These are phyloP conservation scores for Cosmopolites sordidus DNA, from an alignment of 2,888 invertebrate genomes.

Conservation along the genomic window DNA sequence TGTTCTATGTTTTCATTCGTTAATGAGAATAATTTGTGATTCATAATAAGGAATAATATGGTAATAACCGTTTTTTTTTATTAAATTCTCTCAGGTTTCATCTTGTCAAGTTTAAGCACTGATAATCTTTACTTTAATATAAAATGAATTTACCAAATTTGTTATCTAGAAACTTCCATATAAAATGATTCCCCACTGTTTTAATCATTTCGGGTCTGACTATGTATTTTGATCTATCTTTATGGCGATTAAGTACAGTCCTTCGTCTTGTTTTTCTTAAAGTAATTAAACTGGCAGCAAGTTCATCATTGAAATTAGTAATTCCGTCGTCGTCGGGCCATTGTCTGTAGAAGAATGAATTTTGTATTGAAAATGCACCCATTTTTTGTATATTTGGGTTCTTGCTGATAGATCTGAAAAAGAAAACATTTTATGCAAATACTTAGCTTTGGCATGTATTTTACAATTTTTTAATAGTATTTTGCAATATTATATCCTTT, in stretches of 20 bases:
- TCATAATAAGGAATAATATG: too few relatives aligned
- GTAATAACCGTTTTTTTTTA: too few relatives aligned
- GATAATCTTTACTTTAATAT: too few relatives aligned
- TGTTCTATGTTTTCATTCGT: too few relatives aligned
- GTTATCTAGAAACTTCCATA: conserved; percentile 78
- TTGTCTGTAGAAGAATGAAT: conserved; percentile 78
- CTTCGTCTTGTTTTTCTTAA: conserved; percentile 76
- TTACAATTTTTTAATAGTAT: too few relatives aligned
- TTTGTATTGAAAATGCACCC: conserved; percentile 85
- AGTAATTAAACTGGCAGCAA: conserved; percentile 63
- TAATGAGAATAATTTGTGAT: too few relatives aligned
- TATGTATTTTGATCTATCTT: conserved; percentile 87
- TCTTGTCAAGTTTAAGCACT: too few relatives aligned
- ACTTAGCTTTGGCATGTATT: too few relatives aligned
- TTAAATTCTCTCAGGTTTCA: too few relatives aligned
- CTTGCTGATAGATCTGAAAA: too few relatives aligned
- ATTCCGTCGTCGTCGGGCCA: conserved; percentile 67
- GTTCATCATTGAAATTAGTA: conserved; percentile 51
- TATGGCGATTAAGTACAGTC: conserved; percentile 80
- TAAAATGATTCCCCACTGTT: conserved; percentile 91
- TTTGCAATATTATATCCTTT: too few relatives aligned
- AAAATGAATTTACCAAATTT: conserved; percentile 20
- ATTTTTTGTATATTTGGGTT: conserved; percentile 45
- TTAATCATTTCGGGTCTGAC: conserved; percentile 78
- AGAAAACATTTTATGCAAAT: too few relatives aligned